Percentiles rank a stretch among this genome's conserved stretches.
phyloP scores from a whole-genome alignment of 2,888 invertebrate genomes.

The Mythimna lalbum region DNA sequence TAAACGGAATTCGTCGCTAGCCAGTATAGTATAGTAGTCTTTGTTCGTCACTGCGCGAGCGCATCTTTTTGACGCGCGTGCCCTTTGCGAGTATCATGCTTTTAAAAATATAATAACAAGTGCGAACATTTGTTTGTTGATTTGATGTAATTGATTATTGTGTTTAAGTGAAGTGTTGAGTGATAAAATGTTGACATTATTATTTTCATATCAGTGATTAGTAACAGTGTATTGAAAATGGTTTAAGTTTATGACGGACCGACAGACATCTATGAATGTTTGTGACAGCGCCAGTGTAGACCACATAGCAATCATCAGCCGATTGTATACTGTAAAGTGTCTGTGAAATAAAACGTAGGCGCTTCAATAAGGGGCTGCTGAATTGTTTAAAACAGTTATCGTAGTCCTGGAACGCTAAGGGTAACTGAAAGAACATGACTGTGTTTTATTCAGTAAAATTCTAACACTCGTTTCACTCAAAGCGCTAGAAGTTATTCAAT shows the following conservation, averaged over 20 bases:
- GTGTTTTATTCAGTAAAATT: too few species aligned
- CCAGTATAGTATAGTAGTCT: too few species aligned
- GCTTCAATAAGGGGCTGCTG: not conserved
- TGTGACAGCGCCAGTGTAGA: not conserved
- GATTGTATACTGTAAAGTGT: not conserved
- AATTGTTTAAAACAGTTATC: too few species aligned
- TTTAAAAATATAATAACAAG: slow-evolving; percentile 41
- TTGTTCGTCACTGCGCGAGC: slow-evolving; percentile 62
- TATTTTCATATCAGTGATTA: not conserved
- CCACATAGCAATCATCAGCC: slow-evolving; percentile 27
- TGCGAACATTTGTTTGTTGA: slow-evolving; percentile 18
- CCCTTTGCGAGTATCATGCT: slow-evolving; percentile 29
- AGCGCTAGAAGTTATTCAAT: too few species aligned
- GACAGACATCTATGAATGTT: not conserved
- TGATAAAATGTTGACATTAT: slow-evolving; percentile 4
- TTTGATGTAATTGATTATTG: slow-evolving; percentile 27
- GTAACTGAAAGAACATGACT: too few species aligned
- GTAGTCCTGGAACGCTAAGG: too few species aligned
- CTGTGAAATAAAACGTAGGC: slow-evolving; percentile 19
- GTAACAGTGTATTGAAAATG: not conserved
- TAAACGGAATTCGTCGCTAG: slow-evolving; percentile 67
- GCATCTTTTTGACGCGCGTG: slow-evolving; percentile 52
- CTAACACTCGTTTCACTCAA: too few species aligned
- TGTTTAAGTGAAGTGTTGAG: slow-evolving; percentile 13
- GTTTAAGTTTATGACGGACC: not conserved